Base-by-base conservation (phyloP, 2,888 invertebrate species). In the Synanthedon vespiformis region DNA sequence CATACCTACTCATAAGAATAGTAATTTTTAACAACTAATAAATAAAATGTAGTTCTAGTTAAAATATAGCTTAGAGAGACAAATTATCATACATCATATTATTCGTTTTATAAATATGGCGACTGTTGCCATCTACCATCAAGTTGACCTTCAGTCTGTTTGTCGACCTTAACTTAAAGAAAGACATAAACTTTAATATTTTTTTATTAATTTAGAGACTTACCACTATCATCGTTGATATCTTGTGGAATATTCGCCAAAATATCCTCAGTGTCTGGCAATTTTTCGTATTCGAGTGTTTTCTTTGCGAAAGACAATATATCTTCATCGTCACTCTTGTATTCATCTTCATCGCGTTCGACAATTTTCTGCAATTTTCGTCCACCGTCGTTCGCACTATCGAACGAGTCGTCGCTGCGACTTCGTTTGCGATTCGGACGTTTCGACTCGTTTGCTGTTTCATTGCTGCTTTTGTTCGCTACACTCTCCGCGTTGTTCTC, bases 251-350 rank as follows among this genome's bases (percentile, higher is more conserved):
- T 66, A 52, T 64, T 67, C 48, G 59, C 68, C 40, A 81, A 60
- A 54, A 84, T 74, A 49, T 85, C 83, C 55, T 86, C 86, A 44
- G 80, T 81, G 47, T 86, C 81, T 0, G 85, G 83, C 44, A 80
- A 55, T 48, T 82, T 77, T 1, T 71, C 72, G 3, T 74, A 75
- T 54, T 83, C 74, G 3, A 86, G 61, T 0, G 85, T 86, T 60
- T 77, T 80, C 66, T 80, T 87, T 10, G 84, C 85, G 56, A 86
- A 87, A n/a, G 78, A 76, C 48, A 86, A 56, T 40, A 87, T 79
- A 57, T 86, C 82, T 41, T 82, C 78, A 51, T 74, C 74, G 34
- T 62, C 61, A 5, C 61, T 18, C 58, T 74, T 76, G 27, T 76
- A 69, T 8, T 55, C 58, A 6, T 56, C 54, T n/a, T 58, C 56